Evolutionary conservation across 1,140 invertebrate species (phyloP).

Genomic region (Cyphomyrmex costatus): DNA sequence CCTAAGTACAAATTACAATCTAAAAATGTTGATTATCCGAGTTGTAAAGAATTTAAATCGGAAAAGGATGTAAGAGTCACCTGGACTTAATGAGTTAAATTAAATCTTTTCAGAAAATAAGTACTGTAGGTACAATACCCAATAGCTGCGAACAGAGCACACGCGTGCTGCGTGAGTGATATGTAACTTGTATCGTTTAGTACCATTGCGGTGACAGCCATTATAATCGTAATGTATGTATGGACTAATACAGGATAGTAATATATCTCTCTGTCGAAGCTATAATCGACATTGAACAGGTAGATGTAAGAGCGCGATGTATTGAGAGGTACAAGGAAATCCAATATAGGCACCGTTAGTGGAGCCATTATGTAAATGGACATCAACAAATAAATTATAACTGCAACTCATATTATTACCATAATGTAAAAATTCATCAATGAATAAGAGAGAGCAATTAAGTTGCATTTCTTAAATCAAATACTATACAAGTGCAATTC

Average conservation of each 20-base stretch:
- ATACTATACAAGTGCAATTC: not conserved
- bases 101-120: not conserved
- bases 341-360: constrained; percentile 23
- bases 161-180: not conserved
- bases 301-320: constrained; percentile 23
- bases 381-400: constrained; percentile 8
- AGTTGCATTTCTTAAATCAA: not conserved
- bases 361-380: not conserved
- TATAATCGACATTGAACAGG: constrained; percentile 34
- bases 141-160: constrained; percentile 7
- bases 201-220: not conserved
- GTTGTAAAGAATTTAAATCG: too few species aligned
- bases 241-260: constrained; percentile 27
- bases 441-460: too few species aligned
- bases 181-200: constrained; percentile 18
- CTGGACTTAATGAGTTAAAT: too few species aligned
- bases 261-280: constrained; percentile 28
- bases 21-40: too few species aligned
- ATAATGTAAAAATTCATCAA: not conserved
- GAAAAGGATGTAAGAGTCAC: too few species aligned
- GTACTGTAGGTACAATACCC: not conserved
- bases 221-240: not conserved
- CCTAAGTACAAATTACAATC: too few species aligned
- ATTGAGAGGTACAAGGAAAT: constrained; percentile 31
- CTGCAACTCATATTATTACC: constrained; percentile 35